Conservation (phyloP, 2,888 invertebrate species). For the Megastigmus dorsalis region DNA sequence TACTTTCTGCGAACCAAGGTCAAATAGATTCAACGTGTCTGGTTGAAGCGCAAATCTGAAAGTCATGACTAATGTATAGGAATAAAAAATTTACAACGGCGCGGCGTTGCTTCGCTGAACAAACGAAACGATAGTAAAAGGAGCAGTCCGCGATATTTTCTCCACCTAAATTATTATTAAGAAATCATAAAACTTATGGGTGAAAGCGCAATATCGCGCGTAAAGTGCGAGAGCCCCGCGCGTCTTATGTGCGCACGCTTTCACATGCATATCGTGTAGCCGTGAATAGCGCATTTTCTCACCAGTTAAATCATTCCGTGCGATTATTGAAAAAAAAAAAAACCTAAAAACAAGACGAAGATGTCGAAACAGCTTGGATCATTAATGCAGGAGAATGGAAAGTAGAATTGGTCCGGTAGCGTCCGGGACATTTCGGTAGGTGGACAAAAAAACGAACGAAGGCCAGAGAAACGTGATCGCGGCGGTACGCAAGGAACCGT, state of each 20-base stretch:
- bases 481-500: too few relatives aligned
- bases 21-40: background rate
- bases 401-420: background rate
- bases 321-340: background rate
- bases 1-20: slow-evolving; percentile 2
- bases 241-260: slow-evolving; percentile 1
- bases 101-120: background rate
- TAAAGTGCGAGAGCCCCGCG: too few relatives aligned
- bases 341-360: too few relatives aligned
- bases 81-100: too few relatives aligned
- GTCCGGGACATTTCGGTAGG: background rate
- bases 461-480: too few relatives aligned
- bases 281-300: slow-evolving; percentile 32
- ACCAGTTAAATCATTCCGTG: slow-evolving; percentile 9
- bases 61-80: too few relatives aligned
- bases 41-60: too few relatives aligned
- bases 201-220: slow-evolving; percentile 12
- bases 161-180: slow-evolving; percentile 12
- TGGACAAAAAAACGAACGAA: background rate
- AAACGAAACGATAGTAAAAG: background rate
- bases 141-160: background rate
- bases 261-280: slow-evolving; percentile 3
- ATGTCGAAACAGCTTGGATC: too few relatives aligned
- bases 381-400: background rate
- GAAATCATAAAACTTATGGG: slow-evolving; percentile 19